Conservation (phyloP, 2,888 invertebrate species). For the Morpho deidamia region DNA sequence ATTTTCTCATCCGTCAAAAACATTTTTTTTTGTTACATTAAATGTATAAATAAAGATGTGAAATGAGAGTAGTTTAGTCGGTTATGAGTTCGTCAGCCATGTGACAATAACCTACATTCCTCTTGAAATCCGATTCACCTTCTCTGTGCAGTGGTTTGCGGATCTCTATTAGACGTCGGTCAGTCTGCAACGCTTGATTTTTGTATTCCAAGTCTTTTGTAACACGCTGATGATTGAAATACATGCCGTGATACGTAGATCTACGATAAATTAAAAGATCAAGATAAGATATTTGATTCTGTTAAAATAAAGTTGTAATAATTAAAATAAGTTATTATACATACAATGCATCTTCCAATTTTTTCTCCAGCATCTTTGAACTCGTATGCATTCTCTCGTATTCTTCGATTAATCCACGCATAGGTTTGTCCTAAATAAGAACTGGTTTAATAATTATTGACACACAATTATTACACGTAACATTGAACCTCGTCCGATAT, state of each 20-base stretch:
- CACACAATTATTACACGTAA: no score
- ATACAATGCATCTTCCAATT: constrained; percentile 84
- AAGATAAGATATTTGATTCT: no score
- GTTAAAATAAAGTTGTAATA: no score
- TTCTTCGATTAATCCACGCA: constrained; percentile 85
- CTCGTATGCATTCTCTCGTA: constrained; percentile 83
- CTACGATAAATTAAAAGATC: constrained; percentile 37
- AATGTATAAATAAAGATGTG: no score
- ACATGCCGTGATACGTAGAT: constrained; percentile 80
- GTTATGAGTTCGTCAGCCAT: constrained; percentile 81
- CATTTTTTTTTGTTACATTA: no score
- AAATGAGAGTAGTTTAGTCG: constrained; percentile 28
- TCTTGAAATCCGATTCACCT: constrained; percentile 80
- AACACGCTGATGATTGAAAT: constrained; percentile 70
- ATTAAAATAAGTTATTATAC: constrained; percentile 29
- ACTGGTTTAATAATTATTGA: no score
- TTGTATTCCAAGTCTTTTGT: constrained; percentile 86
- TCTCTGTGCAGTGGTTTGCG: constrained; percentile 76
- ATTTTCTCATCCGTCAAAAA: no score
- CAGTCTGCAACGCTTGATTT: constrained; percentile 87
- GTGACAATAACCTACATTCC: constrained; percentile 84
- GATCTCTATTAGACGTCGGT: constrained; percentile 85
- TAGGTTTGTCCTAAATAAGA: constrained; percentile 81
- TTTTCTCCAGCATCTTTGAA: constrained; percentile 80
- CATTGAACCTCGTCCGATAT: no score